phyloP scores from a whole-genome alignment of 2,797 vertebrate genomes.

The Numenius phaeopus region DNA sequence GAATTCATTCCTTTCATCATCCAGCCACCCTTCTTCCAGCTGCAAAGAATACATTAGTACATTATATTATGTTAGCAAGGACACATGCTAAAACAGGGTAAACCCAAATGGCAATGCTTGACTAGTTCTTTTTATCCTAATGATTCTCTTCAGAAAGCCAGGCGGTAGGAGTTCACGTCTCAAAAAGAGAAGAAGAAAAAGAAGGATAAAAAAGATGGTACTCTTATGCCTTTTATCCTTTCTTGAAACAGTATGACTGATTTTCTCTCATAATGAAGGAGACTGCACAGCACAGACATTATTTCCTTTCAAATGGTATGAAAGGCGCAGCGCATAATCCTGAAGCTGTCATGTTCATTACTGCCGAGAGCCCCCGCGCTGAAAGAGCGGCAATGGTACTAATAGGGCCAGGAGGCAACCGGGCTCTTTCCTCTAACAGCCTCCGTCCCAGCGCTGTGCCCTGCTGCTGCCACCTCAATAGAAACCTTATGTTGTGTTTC shows the following conservation, averaged over 20 bases:
- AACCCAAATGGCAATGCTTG: conserved; percentile 67
- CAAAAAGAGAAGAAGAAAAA: conserved; percentile 58
- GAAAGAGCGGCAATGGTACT: conserved; percentile 26
- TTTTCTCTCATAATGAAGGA: conserved; percentile 75
- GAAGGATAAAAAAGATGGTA: conserved; percentile 58
- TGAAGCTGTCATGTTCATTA: conserved; percentile 69
- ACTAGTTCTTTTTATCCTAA: conserved; percentile 79
- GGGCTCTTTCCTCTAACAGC: conserved; percentile 26
- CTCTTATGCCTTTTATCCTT: conserved; percentile 77
- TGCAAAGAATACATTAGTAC: conserved; percentile 82
- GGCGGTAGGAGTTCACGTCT: conserved; percentile 48
- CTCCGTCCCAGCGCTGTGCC: not conserved
- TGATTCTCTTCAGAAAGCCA: conserved; percentile 76
- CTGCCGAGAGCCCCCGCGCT: not conserved
- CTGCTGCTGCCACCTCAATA: not conserved
- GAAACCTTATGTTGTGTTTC: not conserved
- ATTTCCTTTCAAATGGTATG: conserved; percentile 74
- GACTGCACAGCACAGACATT: conserved; percentile 69
- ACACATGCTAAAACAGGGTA: conserved; percentile 68
- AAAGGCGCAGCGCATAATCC: conserved; percentile 57
- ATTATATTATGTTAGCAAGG: conserved; percentile 72
- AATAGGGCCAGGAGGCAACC: conserved; percentile 64
- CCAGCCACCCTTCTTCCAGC: conserved; percentile 97
- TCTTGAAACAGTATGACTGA: conserved; percentile 75
- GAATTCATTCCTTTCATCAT: conserved; percentile 97